A percentile compares a stretch with the other conserved stretches of the same genome.
Evolutionary conservation across 2,888 invertebrate species (phyloP).

Genomic region (Caenorhabditis imperialis): DNA sequence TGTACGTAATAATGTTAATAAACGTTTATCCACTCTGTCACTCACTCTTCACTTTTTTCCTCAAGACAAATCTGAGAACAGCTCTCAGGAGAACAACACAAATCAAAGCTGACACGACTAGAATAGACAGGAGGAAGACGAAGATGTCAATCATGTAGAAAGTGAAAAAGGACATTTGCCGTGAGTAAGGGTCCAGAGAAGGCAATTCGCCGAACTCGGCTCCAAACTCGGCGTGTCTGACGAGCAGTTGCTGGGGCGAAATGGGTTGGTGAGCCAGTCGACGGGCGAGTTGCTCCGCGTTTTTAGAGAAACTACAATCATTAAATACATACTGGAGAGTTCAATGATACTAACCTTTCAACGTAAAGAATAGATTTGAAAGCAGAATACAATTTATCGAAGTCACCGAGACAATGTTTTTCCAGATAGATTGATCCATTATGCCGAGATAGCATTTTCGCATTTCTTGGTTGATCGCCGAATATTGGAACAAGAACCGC

Average conservation of each 20-base stretch:
- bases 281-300: no score
- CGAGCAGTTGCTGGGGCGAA: slow-evolving; percentile 10
- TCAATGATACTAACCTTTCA: slow-evolving; percentile 1
- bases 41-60: slow-evolving; percentile 1
- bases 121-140: slow-evolving; percentile 3
- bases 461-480: slow-evolving; percentile 42
- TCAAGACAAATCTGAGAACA: neutral
- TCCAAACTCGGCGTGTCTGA: slow-evolving; percentile 36
- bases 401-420: slow-evolving; percentile 9
- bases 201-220: slow-evolving; percentile 20
- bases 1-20: neutral
- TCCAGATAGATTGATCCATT: slow-evolving; percentile 35
- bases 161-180: slow-evolving; percentile 19
- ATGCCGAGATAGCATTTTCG: slow-evolving; percentile 43
- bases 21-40: neutral
- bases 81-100: neutral
- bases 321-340: neutral
- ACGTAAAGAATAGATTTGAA: neutral
- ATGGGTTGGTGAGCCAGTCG: slow-evolving; percentile 21
- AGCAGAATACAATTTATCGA: neutral
- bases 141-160: slow-evolving; percentile 26
- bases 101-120: neutral
- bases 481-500: slow-evolving; percentile 33
- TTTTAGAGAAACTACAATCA: no score
- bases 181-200: slow-evolving; percentile 15